Percentiles rank a stretch among this genome's conserved stretches.
These are phyloP conservation scores for Lophius piscatorius DNA, from an alignment of 2,113 vertebrate species.

Conservation along the genomic window DNA sequence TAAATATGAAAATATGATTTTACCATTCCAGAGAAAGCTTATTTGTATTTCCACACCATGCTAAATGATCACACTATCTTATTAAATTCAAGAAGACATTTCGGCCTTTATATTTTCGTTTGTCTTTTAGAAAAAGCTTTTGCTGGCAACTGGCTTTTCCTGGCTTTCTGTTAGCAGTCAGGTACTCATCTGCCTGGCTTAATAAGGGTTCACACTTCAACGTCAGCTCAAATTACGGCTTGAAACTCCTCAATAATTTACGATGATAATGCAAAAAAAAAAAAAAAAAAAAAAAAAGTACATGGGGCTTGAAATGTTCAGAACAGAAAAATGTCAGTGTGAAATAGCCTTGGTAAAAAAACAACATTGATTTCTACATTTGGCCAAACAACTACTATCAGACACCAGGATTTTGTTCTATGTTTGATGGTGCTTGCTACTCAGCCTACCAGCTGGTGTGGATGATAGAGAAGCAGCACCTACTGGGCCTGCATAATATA, in stretches of 20 bases:
- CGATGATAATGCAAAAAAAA: slow-evolving; percentile 23
- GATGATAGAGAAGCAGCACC: slow-evolving; percentile 33
- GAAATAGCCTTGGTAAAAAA: no score
- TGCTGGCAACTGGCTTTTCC: no score
- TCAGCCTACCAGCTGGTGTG: slow-evolving; percentile 25
- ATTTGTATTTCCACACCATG: no score
- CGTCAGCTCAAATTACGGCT: slow-evolving; percentile 41
- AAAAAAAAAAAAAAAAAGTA: no score
- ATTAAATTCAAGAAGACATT: background rate
- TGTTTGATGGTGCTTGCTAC: slow-evolving; percentile 3
- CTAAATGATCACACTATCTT: background rate
- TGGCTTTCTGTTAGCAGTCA: slow-evolving; percentile 12
- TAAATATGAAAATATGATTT: no score
- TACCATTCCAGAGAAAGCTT: background rate
- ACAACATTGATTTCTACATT: background rate
- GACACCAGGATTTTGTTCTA: background rate
- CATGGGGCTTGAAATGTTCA: slow-evolving; percentile 3
- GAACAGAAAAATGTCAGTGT: slow-evolving; percentile 15
- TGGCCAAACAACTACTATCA: background rate
- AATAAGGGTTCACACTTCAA: slow-evolving; percentile 34
- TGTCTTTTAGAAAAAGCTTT: background rate
- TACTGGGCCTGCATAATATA: slow-evolving; percentile 13
- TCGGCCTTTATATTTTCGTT: slow-evolving; percentile 9
- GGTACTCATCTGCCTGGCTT: slow-evolving; percentile 33
- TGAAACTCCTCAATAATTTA: slow-evolving; percentile 25